Conservation (phyloP, 2,113 vertebrate genomes). For the Nothoprocta perdicaria region DNA sequence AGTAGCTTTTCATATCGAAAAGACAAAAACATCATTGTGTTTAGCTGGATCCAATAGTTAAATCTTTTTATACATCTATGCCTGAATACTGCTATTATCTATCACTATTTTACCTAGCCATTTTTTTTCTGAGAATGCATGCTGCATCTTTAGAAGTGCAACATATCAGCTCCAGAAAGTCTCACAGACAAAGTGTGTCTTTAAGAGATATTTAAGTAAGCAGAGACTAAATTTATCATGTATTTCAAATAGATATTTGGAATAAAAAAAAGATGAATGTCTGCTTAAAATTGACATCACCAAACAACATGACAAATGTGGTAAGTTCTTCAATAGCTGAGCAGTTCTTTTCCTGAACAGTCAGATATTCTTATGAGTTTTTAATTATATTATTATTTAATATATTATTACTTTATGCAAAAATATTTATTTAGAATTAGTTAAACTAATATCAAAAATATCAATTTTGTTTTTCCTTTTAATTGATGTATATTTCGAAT, state of each 20-base stretch:
- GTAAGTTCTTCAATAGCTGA: neutral
- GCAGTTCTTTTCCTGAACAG: neutral
- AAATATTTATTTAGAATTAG: neutral
- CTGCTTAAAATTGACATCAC: neutral
- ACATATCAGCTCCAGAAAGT: neutral
- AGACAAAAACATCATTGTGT: too few species aligned
- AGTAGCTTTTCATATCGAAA: too few species aligned
- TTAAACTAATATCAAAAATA: neutral
- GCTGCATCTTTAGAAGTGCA: too few species aligned
- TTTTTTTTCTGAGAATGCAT: too few species aligned
- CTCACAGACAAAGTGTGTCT: neutral
- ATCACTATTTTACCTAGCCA: too few species aligned
- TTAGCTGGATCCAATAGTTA: too few species aligned
- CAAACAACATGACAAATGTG: neutral
- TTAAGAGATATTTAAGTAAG: neutral
- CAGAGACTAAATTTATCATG: neutral
- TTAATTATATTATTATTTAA: neutral
- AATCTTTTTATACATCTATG: too few species aligned
- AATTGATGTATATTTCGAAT: neutral
- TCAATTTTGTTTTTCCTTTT: accelerated
- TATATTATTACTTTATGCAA: neutral
- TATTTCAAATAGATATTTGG: neutral
- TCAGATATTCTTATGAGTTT: neutral
- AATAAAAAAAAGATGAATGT: neutral
- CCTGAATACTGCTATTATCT: too few species aligned